phyloP scores from a whole-genome alignment of 2,797 vertebrate species.

The Coregonus ussuriensis region DNA sequence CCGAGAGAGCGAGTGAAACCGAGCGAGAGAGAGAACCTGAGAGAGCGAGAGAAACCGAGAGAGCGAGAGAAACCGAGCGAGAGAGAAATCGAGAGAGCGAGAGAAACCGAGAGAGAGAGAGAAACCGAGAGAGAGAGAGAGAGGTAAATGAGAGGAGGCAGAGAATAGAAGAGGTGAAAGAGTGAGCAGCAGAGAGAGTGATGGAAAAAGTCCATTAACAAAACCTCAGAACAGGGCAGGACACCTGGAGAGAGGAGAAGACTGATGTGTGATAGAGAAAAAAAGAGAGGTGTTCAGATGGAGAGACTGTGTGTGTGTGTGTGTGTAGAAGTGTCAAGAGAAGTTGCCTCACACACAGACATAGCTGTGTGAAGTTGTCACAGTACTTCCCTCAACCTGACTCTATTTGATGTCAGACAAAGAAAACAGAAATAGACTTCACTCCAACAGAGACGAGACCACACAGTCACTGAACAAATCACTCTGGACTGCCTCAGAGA shows the following conservation, averaged over 20 bases:
- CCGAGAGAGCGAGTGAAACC: too few species aligned
- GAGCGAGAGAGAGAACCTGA: too few species aligned
- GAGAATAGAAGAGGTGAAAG: neutral
- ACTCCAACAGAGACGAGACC: slow-evolving; percentile 36
- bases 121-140: neutral
- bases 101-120: too few species aligned
- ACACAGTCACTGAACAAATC: slow-evolving; percentile 37
- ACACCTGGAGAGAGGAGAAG: neutral
- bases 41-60: too few species aligned
- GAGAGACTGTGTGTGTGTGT: slow-evolving; percentile 32
- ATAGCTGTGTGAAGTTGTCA: slow-evolving; percentile 36
- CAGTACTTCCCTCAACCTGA: slow-evolving; percentile 26
- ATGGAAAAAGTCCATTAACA: neutral
- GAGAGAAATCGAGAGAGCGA: too few species aligned
- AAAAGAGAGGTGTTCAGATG: slow-evolving; percentile 54
- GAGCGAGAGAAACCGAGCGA: too few species aligned
- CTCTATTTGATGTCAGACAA: slow-evolving; percentile 55
- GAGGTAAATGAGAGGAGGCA: neutral
- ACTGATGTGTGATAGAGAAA: slow-evolving; percentile 44
- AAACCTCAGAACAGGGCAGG: neutral
- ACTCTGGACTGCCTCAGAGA: slow-evolving; percentile 28
- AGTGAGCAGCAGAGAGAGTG: neutral
- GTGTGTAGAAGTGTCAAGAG: too few species aligned
- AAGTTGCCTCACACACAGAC: slow-evolving; percentile 25
- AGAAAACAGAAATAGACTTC: slow-evolving; percentile 35